Base-by-base conservation (phyloP, 2,113 vertebrate genomes). In the Pseudopipra pipra region DNA sequence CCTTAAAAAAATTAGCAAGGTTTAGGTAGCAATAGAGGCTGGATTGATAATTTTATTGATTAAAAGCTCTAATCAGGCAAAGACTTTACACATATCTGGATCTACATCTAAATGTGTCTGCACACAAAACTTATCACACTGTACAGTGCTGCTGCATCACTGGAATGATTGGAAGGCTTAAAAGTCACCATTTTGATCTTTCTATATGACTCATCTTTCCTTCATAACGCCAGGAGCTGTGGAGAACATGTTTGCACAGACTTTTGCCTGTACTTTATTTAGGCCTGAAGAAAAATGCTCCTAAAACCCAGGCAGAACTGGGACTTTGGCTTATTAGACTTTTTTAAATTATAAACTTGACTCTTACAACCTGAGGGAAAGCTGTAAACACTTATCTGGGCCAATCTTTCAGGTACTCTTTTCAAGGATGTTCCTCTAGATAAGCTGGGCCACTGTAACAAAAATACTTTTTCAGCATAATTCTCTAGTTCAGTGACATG, bases 401-500 rank as follows among this genome's bases (percentile, higher is more conserved):
- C 37, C 67, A 52, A 15, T 44, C 14, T 33, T 27, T 5, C 1
- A 1, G 19, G 67, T 82, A 89, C 72, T 87, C 61, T 61, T 44
- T 14, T 44, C 43, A 68, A 35, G 70, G 35, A 79, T 86, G 61
- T 35, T 84, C 37, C 31, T 75, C 54, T 12, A 49, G 63, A 67
- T 30, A 59, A 1, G 4, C 65, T 47, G 77, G 41, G 55, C 51
- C 79, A 15, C 0, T 59, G 56, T 25, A 77, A 70, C 10, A 27
- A 55, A 49, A 87, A 61, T 19, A 83, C 8, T 39, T 92, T 79
- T 18, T 51, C 89, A 70, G 95, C 81, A 43, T 87, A 71, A 22
- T 95, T 62, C 76, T 96, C 47, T 56, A 97, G 56, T 85, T 87
- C 77, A 58, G 14, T 14, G 63, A 70, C 81, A 49, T 14, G 87